A percentile compares a stretch with the other conserved stretches of the same genome.
Conservation (phyloP, 2,113 vertebrate genomes). For the Onychorhynchus coronatus region DNA sequence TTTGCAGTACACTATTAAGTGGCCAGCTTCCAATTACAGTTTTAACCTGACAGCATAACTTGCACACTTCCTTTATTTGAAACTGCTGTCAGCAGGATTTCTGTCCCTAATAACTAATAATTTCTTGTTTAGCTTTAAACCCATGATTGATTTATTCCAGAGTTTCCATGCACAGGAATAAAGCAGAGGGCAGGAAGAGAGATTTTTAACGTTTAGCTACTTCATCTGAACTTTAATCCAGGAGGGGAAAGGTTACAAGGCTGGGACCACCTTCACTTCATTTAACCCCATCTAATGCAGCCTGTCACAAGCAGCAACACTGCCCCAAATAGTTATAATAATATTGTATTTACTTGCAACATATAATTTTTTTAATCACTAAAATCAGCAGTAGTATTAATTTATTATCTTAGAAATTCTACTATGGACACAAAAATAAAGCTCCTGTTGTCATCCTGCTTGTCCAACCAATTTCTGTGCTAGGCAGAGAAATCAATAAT, state of each 20-base stretch:
- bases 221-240: neutral
- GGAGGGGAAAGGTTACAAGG: neutral
- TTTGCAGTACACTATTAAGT: neutral
- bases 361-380: neutral
- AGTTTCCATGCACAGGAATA: neutral
- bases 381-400: neutral
- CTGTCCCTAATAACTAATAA: neutral
- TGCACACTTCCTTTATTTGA: slow-evolving; percentile 16
- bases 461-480: neutral
- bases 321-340: neutral
- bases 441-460: neutral
- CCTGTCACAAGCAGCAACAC: neutral
- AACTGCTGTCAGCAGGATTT: slow-evolving; percentile 22
- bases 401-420: neutral
- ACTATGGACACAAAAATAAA: neutral
- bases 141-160: neutral
- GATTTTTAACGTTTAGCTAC: neutral
- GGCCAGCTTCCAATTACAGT: neutral
- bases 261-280: neutral
- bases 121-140: slow-evolving; percentile 26
- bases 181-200: neutral
- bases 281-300: neutral
- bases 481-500: neutral
- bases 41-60: neutral
- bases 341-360: neutral